A percentile compares a stretch with the other conserved stretches of the same genome.
Conservation (phyloP, 2,888 invertebrate genomes). For the Nasonia oneida region DNA sequence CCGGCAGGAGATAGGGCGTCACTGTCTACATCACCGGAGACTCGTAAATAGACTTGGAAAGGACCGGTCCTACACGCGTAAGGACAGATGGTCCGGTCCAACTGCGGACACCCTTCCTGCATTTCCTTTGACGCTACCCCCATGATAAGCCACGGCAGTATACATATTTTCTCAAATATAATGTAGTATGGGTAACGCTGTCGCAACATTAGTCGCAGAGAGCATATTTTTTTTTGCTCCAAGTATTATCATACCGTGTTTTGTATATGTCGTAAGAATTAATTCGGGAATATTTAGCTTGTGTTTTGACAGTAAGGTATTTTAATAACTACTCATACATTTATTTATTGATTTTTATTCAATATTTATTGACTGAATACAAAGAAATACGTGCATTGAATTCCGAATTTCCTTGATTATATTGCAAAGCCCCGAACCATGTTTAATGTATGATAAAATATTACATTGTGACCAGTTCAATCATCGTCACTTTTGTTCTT, state of each 20-base stretch:
- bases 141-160: not conserved
- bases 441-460: too few species aligned
- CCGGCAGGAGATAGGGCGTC: slow-evolving; percentile 50
- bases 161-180: slow-evolving; percentile 24
- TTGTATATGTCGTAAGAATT: slow-evolving; percentile 17
- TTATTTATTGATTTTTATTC: too few species aligned
- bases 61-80: not conserved
- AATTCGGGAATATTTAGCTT: slow-evolving; percentile 17
- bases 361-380: too few species aligned
- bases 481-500: not conserved
- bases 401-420: too few species aligned
- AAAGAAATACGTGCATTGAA: too few species aligned
- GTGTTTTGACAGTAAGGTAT: not conserved
- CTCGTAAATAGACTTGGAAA: slow-evolving; percentile 45
- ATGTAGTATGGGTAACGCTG: slow-evolving; percentile 5
- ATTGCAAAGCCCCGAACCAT: too few species aligned
- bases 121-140: not conserved
- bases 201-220: not conserved
- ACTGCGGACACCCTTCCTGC: slow-evolving; percentile 22
- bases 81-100: slow-evolving; percentile 51
- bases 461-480: too few species aligned
- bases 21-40: slow-evolving; percentile 55
- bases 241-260: not conserved
- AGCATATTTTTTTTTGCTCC: slow-evolving; percentile 4
- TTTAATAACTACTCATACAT: not conserved